Conservation (phyloP, 64 coral and sea anemone genomes). For the Trachythela sp. region DNA sequence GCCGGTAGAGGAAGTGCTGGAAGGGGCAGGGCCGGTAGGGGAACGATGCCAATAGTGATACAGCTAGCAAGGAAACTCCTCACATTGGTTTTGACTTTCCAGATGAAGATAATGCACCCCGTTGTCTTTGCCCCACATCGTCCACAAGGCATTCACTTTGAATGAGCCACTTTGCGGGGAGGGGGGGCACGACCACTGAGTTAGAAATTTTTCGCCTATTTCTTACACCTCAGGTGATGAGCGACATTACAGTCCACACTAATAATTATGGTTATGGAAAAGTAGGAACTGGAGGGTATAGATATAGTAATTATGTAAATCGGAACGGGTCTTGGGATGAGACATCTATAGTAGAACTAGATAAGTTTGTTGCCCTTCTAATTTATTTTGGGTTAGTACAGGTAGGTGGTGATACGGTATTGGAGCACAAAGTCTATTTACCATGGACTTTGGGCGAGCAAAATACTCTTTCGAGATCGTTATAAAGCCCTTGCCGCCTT, state of each 20-base stretch:
- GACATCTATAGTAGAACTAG: not conserved
- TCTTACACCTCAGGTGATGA: not conserved
- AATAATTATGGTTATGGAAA: too few species aligned
- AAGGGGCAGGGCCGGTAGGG: not conserved
- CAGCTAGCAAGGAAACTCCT: not conserved
- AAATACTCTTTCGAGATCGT: not conserved
- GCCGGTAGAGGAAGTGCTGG: too few species aligned
- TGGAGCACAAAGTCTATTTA: conserved; percentile 4
- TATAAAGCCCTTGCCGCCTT: not conserved
- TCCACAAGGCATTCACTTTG: not conserved
- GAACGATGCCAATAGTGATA: not conserved
- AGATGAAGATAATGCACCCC: not conserved
- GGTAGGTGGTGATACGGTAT: not conserved
- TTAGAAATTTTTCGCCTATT: not conserved
- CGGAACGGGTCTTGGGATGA: not conserved
- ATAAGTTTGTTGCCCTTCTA: not conserved
- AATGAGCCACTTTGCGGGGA: not conserved
- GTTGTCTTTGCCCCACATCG: not conserved
- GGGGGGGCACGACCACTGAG: not conserved
- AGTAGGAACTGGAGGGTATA: not conserved
- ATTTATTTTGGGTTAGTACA: not conserved
- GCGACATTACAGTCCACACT: too few species aligned
- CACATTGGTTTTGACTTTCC: not conserved
- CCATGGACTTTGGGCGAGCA: not conserved
- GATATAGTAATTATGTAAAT: not conserved